Conservation (phyloP, 2,888 invertebrate species). For the Therioaphis trifolii region DNA sequence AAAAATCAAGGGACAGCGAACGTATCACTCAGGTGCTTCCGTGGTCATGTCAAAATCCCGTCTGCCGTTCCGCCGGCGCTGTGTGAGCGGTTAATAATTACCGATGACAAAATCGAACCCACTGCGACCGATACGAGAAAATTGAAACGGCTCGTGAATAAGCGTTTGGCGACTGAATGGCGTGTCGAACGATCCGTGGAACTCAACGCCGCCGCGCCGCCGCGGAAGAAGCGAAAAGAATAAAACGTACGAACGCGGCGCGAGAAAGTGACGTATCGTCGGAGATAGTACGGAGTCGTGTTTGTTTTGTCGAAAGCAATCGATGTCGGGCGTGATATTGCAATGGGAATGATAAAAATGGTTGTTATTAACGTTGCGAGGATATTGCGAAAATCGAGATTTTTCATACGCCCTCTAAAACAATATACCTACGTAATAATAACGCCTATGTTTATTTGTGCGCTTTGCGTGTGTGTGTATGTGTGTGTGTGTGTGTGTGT, state of each 20-base stretch:
- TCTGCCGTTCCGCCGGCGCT: too few species aligned
- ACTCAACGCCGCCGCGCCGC: too few species aligned
- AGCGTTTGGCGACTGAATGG: too few species aligned
- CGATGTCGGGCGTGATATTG: constrained; percentile 9
- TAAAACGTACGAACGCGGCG: neutral
- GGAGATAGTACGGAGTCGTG: neutral
- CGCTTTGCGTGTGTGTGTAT: neutral
- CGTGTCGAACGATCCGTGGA: too few species aligned
- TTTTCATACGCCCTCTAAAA: constrained; percentile 38
- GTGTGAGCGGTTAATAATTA: too few species aligned
- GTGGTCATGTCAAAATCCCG: too few species aligned
- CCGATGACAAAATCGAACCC: too few species aligned
- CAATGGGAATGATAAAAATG: constrained; percentile 25
- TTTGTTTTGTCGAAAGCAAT: constrained; percentile 43
- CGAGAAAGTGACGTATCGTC: neutral
- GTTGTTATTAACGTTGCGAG: constrained; percentile 21
- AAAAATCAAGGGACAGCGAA: too few species aligned
- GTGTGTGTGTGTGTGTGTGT: neutral
- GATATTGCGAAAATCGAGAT: constrained; percentile 26
- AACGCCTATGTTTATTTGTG: neutral
- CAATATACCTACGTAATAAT: constrained; percentile 22
- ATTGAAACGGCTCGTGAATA: too few species aligned
- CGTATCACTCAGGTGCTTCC: too few species aligned
- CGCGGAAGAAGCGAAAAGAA: too few species aligned
- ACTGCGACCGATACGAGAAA: too few species aligned